Base-by-base conservation (phyloP, 1,140 invertebrate species). In the Apolygus lucorum region DNA sequence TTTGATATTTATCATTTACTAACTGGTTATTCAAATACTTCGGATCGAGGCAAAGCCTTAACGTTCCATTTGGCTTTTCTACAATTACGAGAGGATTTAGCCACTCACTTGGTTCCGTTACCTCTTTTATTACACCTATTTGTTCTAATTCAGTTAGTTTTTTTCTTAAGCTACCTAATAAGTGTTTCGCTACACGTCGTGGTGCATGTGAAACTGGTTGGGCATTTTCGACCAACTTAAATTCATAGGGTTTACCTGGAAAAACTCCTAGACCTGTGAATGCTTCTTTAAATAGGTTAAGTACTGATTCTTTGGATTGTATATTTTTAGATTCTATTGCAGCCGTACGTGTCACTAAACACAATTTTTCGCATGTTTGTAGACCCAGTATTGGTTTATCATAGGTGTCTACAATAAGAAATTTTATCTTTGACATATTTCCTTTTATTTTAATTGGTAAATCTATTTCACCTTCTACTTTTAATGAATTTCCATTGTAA, bases 1-100 rank as follows among this genome's bases (percentile, higher is more conserved):
- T 64, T 21, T 27, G 63, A 27, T 27, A 26, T 29, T 27, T 27
- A 8, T 21, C 63, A 22, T 27, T 29, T 29, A 64, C 63, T 29
- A 64, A 64, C 26, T 27, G 25, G 72, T 29, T 81, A 74, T 72
- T 80, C 76, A 68, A 28, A 26, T 54, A 34, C 25, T 52, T 27
- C 1, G 67, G 67, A 26, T 68, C 67, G 25, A 54, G n/a, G 25
- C 67, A 68, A 26, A 68, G 2, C 2, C 67, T 2, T 26, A 68
- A 28, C 8, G 24, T 4, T 4, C 22, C 34, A 21, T 68, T 68
- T 68, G 42, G 42, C 14, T 42, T 68, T 24, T 68, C 49, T 4
- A 68, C 52, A 11, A 68, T 52, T 13, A 68, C 67, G 21, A 68
- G 54, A 22, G 73, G 75, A 67, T 71, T 76, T 21, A 75, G 70